A percentile compares a stretch with the other conserved stretches of the same genome.
phyloP scores from a whole-genome alignment of 2,113 vertebrate species.

The Thamnophis sirtalis region DNA sequence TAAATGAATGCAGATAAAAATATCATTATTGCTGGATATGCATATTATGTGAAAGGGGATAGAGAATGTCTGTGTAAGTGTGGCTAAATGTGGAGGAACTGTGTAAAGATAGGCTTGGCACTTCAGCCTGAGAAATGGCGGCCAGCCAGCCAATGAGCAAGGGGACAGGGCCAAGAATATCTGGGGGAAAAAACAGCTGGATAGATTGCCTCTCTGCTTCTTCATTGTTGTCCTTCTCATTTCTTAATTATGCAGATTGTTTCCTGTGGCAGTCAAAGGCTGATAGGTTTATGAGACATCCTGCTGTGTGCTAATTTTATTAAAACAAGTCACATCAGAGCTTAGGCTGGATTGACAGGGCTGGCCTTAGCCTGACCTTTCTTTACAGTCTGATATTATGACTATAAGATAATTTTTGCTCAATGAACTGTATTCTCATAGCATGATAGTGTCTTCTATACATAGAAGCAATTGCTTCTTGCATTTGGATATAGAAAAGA shows the following conservation, averaged over 20 bases:
- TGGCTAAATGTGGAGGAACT: conserved; percentile 41
- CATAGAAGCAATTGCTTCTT: background rate
- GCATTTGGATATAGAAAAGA: background rate
- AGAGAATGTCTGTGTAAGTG: conserved; percentile 22
- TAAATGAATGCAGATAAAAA: conserved; percentile 33
- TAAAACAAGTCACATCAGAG: conserved; percentile 27
- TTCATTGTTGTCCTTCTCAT: background rate
- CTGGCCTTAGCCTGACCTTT: conserved; percentile 18
- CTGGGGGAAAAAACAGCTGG: conserved; percentile 31
- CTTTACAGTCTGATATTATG: background rate
- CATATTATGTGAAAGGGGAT: conserved; percentile 16
- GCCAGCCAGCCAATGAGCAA: conserved; percentile 52
- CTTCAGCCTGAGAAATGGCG: conserved; percentile 71
- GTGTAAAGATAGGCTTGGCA: conserved; percentile 61
- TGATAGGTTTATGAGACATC: conserved; percentile 13
- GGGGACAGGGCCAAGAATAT: conserved; percentile 59
- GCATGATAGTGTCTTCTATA: background rate
- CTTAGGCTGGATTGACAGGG: background rate
- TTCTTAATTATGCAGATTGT: conserved; percentile 27
- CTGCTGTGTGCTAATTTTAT: conserved; percentile 3
- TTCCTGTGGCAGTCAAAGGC: conserved; percentile 29
- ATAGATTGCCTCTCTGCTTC: conserved; percentile 16
- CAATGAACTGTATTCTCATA: conserved; percentile 19
- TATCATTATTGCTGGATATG: background rate
- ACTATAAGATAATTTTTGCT: conserved; percentile 4